Base-by-base conservation (phyloP, 2,113 vertebrate genomes). In the Xiphophorus maculatus region DNA sequence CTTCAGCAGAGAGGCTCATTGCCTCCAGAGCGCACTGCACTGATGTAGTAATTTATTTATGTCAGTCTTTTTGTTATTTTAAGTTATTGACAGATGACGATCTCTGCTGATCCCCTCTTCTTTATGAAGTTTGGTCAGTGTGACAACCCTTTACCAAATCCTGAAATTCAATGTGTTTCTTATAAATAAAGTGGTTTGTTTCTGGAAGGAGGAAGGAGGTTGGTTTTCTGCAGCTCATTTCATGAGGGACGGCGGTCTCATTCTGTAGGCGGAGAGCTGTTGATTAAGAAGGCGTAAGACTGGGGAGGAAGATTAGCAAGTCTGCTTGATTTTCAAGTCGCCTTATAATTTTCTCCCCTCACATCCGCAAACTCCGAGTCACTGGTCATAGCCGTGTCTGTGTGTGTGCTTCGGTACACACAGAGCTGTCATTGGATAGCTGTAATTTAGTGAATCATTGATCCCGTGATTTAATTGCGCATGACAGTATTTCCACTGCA, bases 261-360 rank as follows among this genome's bases (percentile, higher is more conserved):
- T 64, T 66, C 69, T 67, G 25, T 66, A 74, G 66, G 73, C 63
- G 68, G 65, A 48, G 77, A 73, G 75, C 86, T 81, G 83, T 82
- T 91, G 89, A 93, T 93, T 87, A 89, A 81, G 79, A 85, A 88
- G 87, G 87, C 88, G 84, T 76, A 54, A 74, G 88, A 88, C 86
- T 76, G 81, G 85, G 73, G 62, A 13, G 69, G 80, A 74, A 88
- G 83, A 90, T 91, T 84, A 84, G 79, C 74, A 44, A 78, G 79
- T 75, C 75, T 66, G 82, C 84, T 83, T 84, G 88, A 90, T 88
- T 84, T 85, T 82, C 73, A 84, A 87, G 88, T 80, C 88, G 76
- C 78, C 91, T 86, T 82, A 82, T 84, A 82, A 86, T 91, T 90
- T 90, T 78, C 85, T 71, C 33, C 71, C 66, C 65, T 30, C 77